Evolutionary conservation across 2,113 vertebrate genomes (phyloP).

Genomic region (Uropsilus gracilis): DNA sequence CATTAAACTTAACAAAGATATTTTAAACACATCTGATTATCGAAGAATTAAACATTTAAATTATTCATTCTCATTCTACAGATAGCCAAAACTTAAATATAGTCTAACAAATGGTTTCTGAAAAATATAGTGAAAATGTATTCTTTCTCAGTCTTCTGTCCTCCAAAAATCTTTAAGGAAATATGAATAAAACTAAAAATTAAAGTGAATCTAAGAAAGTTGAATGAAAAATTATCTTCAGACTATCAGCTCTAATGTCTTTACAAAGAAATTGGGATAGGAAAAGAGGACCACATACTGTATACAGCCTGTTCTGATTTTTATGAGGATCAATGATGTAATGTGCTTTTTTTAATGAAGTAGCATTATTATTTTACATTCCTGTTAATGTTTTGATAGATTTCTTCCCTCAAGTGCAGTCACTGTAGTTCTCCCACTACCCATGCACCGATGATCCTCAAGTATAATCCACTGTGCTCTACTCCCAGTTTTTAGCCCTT

Average conservation of each 20-base stretch:
- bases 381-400: no score
- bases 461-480: no score
- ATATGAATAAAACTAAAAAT: not conserved
- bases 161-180: not conserved
- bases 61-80: conserved; percentile 47
- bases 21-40: conserved; percentile 59
- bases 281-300: not conserved
- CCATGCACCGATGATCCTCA: no score
- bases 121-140: conserved; percentile 2
- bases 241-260: not conserved
- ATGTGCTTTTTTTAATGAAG: no score
- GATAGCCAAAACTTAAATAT: conserved; percentile 41
- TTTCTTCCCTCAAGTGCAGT: no score
- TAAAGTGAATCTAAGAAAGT: conserved; percentile 27
- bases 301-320: not conserved
- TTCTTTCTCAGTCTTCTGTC: conserved; percentile 22
- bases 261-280: not conserved
- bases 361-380: no score
- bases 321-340: not conserved
- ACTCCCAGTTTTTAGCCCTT: fast-evolving
- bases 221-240: conserved; percentile 42
- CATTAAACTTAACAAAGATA: conserved; percentile 61
- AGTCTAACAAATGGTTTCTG: conserved; percentile 27
- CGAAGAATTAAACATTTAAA: conserved; percentile 68
- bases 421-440: no score